Conservation (phyloP, 1,140 invertebrate genomes). For the Drosophila orosa region DNA sequence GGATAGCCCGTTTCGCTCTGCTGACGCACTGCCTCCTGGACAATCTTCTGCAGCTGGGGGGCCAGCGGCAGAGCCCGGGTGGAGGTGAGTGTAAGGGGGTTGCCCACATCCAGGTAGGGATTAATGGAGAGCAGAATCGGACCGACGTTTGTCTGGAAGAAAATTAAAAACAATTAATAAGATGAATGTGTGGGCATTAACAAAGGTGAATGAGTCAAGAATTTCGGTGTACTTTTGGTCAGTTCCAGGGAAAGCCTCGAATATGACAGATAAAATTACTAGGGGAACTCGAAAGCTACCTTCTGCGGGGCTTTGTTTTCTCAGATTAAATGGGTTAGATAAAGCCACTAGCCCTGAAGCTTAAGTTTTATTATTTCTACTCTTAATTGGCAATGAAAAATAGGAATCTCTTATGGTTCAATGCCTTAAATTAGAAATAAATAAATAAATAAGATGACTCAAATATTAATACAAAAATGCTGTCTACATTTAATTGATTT, state of each 20-base stretch:
- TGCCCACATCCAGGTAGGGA: constrained; percentile 93
- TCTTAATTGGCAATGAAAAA: background rate
- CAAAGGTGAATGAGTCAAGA: constrained; percentile 14
- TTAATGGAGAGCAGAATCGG: constrained; percentile 95
- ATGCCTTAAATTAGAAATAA: too few relatives aligned
- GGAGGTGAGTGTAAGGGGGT: constrained; percentile 94
- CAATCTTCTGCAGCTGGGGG: constrained; percentile 92
- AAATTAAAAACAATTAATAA: constrained; percentile 4
- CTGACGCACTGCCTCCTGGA: constrained; percentile 95
- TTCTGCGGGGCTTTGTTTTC: background rate
- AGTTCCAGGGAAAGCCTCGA: background rate
- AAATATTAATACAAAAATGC: background rate
- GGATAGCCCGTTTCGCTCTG: constrained; percentile 97
- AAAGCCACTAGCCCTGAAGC: background rate
- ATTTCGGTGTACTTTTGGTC: background rate
- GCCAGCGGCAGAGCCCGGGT: constrained; percentile 89
- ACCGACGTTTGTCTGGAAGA: constrained; percentile 94
- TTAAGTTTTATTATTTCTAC: background rate
- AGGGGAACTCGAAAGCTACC: background rate
- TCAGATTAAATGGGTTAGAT: background rate
- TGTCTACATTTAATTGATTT: background rate
- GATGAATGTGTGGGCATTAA: constrained; percentile 12
- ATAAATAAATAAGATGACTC: too few relatives aligned
- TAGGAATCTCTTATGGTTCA: background rate
- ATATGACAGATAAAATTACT: background rate